phyloP scores from a whole-genome alignment of 2,113 vertebrate genomes.

The Entelurus aequoreus region DNA sequence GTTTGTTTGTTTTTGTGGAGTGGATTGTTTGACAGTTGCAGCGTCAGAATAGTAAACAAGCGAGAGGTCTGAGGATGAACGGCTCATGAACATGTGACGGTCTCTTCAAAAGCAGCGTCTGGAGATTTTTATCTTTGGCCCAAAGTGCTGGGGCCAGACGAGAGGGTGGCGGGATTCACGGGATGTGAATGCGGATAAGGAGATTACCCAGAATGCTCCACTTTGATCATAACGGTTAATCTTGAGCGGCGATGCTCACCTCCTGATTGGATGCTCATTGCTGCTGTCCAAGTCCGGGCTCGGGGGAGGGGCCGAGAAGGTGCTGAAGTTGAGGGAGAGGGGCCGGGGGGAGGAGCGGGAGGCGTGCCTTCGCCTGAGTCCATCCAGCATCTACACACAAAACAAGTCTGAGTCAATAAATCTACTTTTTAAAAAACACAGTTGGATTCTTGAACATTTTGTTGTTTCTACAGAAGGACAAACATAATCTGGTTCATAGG shows the following conservation, averaged over 20 bases:
- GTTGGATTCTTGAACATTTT: background rate
- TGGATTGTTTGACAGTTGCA: too few species aligned
- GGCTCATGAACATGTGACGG: conserved; percentile 13
- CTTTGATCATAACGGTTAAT: conserved; percentile 43
- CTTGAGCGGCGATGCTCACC: conserved; percentile 52
- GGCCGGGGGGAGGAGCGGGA: conserved; percentile 62
- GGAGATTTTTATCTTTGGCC: conserved; percentile 26
- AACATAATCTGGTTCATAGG: too few species aligned
- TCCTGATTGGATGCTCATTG: conserved; percentile 72
- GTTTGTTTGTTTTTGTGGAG: too few species aligned
- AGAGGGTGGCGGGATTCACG: conserved; percentile 16
- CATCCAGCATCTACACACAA: conserved; percentile 70
- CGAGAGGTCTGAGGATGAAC: conserved; percentile 21
- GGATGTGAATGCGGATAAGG: conserved; percentile 30
- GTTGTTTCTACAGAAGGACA: too few species aligned
- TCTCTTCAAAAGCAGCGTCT: conserved; percentile 31
- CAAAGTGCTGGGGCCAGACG: conserved; percentile 15
- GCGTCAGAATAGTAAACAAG: background rate
- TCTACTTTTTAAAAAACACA: background rate
- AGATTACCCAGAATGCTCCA: conserved; percentile 28
- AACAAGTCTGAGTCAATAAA: background rate
- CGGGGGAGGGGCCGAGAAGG: conserved; percentile 67
- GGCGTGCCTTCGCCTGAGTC: conserved; percentile 64
- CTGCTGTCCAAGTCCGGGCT: conserved; percentile 69
- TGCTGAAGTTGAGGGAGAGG: conserved; percentile 72